These are phyloP conservation scores for Lontra canadensis DNA, from an alignment of 2,113 vertebrate genomes.

Conservation along the genomic window DNA sequence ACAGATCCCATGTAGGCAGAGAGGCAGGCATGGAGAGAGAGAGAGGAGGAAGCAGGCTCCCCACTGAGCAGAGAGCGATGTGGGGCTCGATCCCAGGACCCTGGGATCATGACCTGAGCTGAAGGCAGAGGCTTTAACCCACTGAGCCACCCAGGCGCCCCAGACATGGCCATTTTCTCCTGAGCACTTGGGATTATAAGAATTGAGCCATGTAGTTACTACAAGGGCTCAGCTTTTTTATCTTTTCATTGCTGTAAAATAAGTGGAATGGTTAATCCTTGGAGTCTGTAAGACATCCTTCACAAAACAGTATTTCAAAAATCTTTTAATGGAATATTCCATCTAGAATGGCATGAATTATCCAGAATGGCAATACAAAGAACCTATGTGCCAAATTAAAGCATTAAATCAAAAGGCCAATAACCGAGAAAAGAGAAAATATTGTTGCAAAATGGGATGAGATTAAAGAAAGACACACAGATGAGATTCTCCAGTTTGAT, in stretches of 20 bases:
- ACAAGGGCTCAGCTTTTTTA: background rate
- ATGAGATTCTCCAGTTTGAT: constrained; percentile 4
- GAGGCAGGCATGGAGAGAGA: too few relatives aligned
- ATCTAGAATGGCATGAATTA: constrained; percentile 50
- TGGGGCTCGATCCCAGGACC: too few relatives aligned
- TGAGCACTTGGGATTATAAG: background rate
- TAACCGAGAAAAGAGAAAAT: background rate
- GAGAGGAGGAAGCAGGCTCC: too few relatives aligned
- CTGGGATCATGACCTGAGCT: too few relatives aligned
- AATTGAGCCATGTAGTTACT: background rate
- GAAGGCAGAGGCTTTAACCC: too few relatives aligned
- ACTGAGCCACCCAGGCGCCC: too few relatives aligned
- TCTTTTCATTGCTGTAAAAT: background rate
- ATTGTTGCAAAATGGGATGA: constrained; percentile 36
- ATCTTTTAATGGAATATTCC: background rate
- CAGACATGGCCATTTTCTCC: background rate
- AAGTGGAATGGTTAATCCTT: background rate
- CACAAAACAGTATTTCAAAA: constrained; percentile 40
- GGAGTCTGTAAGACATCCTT: constrained; percentile 4
- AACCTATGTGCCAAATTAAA: constrained; percentile 61
- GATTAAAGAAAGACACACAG: background rate
- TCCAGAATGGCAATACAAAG: background rate
- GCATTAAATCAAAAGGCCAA: constrained; percentile 46
- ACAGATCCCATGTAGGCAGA: too few relatives aligned
- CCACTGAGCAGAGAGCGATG: too few relatives aligned